phyloP scores from a whole-genome alignment of 2,797 vertebrate genomes.

The Monodelphis domestica region DNA sequence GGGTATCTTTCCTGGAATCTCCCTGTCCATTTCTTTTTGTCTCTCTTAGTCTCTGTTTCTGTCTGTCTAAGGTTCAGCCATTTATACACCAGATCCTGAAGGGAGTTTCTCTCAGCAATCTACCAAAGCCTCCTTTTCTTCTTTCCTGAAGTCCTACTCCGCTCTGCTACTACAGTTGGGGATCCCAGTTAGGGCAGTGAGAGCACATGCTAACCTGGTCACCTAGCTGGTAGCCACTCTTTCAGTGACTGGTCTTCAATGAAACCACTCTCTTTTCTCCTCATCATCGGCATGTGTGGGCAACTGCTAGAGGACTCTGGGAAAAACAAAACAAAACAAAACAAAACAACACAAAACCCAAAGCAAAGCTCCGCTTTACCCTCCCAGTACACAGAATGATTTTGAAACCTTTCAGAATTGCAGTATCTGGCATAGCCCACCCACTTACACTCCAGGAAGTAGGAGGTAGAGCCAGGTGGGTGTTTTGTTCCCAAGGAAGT shows the following conservation, averaged over 20 bases:
- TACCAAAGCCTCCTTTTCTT: not conserved
- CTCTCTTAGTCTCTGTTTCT: not conserved
- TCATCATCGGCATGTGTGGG: conserved; percentile 71
- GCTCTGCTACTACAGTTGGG: not conserved
- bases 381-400: conserved; percentile 62
- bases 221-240: not conserved
- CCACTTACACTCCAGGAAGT: conserved; percentile 66
- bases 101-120: not conserved
- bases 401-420: conserved; percentile 69
- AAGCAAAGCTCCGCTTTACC: conserved; percentile 50
- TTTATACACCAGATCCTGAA: not conserved
- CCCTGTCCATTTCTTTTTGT: not conserved
- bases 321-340: conserved; percentile 70
- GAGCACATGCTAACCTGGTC: not conserved
- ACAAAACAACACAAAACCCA: conserved; percentile 70
- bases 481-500: conserved; percentile 32
- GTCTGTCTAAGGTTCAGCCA: not conserved
- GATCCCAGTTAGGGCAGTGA: not conserved
- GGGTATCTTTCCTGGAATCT: not conserved
- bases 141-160: not conserved
- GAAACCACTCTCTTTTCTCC: conserved; percentile 33
- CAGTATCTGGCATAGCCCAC: conserved; percentile 66
- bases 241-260: conserved; percentile 38
- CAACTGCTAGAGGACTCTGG: conserved; percentile 73
- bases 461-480: conserved; percentile 51